phyloP scores from a whole-genome alignment of 2,888 invertebrate species.

The Lampropteryx suffumata region DNA sequence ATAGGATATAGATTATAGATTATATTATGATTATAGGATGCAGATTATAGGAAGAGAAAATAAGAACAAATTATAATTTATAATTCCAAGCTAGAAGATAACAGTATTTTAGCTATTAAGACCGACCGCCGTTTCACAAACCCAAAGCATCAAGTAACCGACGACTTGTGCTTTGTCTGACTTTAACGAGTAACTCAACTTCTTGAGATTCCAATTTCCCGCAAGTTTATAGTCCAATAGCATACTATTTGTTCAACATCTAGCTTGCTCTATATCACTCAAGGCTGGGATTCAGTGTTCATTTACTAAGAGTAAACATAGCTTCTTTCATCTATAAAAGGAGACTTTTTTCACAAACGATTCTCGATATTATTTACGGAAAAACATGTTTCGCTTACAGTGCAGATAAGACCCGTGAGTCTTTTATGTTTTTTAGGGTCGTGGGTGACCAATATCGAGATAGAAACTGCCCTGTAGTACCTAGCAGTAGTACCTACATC shows the following conservation, averaged over 20 bases:
- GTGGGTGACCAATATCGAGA: neutral
- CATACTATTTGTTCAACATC: neutral
- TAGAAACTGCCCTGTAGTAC: neutral
- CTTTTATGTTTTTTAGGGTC: neutral
- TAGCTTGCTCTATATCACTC: neutral
- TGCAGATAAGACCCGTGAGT: too few relatives aligned
- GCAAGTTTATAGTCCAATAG: neutral
- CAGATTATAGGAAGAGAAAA: too few relatives aligned
- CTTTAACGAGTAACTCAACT: neutral
- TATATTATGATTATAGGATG: too few relatives aligned
- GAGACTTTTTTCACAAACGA: neutral
- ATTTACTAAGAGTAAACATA: neutral
- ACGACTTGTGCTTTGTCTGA: neutral
- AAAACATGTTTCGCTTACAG: neutral
- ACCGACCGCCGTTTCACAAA: too few relatives aligned
- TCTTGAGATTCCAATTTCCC: constrained; percentile 10
- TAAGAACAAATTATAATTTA: too few relatives aligned
- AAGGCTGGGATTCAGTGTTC: neutral
- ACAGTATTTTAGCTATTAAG: too few relatives aligned
- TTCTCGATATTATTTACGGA: neutral
- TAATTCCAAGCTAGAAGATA: too few relatives aligned
- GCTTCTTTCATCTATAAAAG: neutral
- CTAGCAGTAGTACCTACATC: neutral
- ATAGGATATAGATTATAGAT: too few relatives aligned
- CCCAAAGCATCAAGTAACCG: neutral